Evolutionary conservation across 2,888 invertebrate species (phyloP), one percentile per base, ranked within the genome.

Genomic region (Linnaemya tessellans): DNA sequence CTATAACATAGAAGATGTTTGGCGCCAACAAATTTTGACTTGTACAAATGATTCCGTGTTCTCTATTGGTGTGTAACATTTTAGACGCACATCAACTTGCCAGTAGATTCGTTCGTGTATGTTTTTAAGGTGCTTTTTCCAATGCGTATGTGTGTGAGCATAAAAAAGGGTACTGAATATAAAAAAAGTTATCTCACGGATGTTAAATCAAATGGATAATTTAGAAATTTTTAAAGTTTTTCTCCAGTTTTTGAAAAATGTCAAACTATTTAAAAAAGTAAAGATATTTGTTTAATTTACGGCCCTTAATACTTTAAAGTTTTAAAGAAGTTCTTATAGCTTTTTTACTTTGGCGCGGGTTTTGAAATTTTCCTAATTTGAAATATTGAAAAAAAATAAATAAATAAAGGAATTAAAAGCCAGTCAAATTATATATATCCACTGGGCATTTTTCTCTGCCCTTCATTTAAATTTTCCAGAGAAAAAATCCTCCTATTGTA

Each of bases 21-120:
- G 91, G 91, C 91, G 91, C 91, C 91, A 91, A 89, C 88, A 80
- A 88, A 87, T 89, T 81, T 90, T 91, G 91, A 91, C 90, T 91
- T 90, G 89, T 90, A 91, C 89, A 91, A 91, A 91, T 90, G 89
- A 89, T 89, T 89, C 88, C 18, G 56, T 67, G 38, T 58, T 77
- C 71, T 73, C 73, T 71, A 81, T 62, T 74, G 84, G 83, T 83
- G 83, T 83, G 84, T 86, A 87, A 84, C 84, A 81, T 81, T 79
- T 82, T 80, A 79, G 35, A 85, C 84, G 84, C 84, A 84, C 73
- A 75, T 75, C 79, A 67, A 15, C 46, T 56, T 71, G 38, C 38
- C 58, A 11, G 20, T 54, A 49, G 60, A 49, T 56, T 30, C 7
- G 38, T 38, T 43, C 43, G 35, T 46, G 56, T 56, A 43, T 41